Conservation (phyloP, 2,113 vertebrate species). For the Rhombomys opimus region DNA sequence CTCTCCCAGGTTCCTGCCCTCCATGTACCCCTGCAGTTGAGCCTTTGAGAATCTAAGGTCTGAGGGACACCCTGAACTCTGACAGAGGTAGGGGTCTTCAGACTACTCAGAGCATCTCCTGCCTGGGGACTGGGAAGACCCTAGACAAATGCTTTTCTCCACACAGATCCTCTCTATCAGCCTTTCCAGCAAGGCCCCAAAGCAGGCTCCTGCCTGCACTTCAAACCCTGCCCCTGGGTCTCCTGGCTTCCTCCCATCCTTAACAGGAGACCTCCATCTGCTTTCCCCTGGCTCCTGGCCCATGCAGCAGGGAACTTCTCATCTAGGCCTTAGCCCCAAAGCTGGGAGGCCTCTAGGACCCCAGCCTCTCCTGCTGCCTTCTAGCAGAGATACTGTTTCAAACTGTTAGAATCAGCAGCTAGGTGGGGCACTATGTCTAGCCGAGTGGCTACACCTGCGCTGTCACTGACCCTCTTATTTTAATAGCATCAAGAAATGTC, state of each 20-base stretch:
- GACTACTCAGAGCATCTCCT: background rate
- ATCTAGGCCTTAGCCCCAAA: background rate
- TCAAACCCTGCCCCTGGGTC: background rate
- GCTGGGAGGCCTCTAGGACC: too few relatives aligned
- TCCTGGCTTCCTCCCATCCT: background rate
- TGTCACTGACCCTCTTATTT: background rate
- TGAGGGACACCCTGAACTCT: background rate
- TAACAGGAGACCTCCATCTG: background rate
- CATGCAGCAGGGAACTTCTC: background rate
- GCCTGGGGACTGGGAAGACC: background rate
- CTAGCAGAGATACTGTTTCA: background rate
- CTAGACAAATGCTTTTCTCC: background rate
- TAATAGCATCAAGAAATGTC: background rate
- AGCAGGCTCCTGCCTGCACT: background rate
- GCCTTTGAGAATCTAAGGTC: background rate
- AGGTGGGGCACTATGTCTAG: background rate
- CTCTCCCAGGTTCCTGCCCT: background rate
- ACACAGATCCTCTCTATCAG: too few relatives aligned
- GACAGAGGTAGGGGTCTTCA: background rate
- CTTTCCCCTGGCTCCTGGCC: background rate
- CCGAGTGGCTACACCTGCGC: too few relatives aligned
- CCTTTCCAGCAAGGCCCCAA: background rate
- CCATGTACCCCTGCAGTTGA: background rate
- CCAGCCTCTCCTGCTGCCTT: background rate
- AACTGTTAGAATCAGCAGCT: background rate